Base-by-base conservation (phyloP, 2,797 vertebrate species). In the Oryzias dopingdopingensis region DNA sequence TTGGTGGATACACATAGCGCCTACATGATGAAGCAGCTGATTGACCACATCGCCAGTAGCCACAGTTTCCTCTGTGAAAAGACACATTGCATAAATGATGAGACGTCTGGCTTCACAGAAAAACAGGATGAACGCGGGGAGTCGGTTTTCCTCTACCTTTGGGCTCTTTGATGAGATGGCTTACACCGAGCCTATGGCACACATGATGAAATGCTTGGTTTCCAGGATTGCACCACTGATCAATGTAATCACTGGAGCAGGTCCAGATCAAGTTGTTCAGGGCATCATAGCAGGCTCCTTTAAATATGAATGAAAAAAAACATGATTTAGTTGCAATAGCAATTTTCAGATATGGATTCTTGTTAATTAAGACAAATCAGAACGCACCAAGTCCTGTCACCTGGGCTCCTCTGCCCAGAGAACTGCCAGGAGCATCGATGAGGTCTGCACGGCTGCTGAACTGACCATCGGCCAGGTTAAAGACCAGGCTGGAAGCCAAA, bases 221-320 rank as follows among this genome's bases (percentile, higher is more conserved):
- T 50, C 97, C 97, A 8, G 97, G 96, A 67, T 98, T 99, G 81
- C 94, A 99, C 97, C 97, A 99, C 78, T 99, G 97, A 85, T 99
- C 97, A 13, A 99, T 96, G 61, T 98, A 98, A 84, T 99, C 97
- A 70, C 96, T 98, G 1, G 97, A 99, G 89, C 96, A 98, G 0
- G 96, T 99, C 97, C 97, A 99, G 52, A 98, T 94, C 92, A 99
- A 92, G 84, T 99, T 99, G 85, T 99, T 99, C 82, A 95, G 89
- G 4, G 95, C 93, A 82, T 99, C 97, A 0, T 99, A 99, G 81
- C 96, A 97, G 12, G 96, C 94, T 62, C 96, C 97, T 99, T 60
- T 4, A 55, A 59, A 46, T 14, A 32, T 46, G 76, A 40, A 20
- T 2, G 67, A 7, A 29, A 52, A 48, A 14, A 52, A 56, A 70